Base-by-base conservation (phyloP, 1,140 invertebrate species). In the Cherax destructor region DNA sequence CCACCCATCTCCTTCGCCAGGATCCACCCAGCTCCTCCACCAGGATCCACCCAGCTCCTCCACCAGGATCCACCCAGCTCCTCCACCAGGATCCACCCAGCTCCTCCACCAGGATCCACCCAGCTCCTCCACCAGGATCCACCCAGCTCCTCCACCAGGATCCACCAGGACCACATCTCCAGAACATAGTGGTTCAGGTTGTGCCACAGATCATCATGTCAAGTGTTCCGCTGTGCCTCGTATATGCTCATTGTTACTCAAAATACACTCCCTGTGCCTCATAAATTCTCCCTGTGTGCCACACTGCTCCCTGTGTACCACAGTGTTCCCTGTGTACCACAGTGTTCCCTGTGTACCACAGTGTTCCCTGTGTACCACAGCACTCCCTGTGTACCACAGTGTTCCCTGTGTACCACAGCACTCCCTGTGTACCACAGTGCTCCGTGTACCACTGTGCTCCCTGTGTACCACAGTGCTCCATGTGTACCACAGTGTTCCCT, bases 211-310 rank as follows among this genome's bases (percentile, higher is more conserved):
- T 6, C 16, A 18, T 18, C 16, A 69, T 69, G 1, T 69, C 65
- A 13, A 69, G 16, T 69, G 65, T 69, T 69, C 65, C 65, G 16
- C 65, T 69, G 65, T 69, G 65, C 65, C 65, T 69, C 16, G 18
- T 6, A 13, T 11, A 69, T 69, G 65, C 18, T 69, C 18, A 11
- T 18, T 69, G 65, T 69, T 11, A 11, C 65, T 18, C 65, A 69
- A 59, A 69, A 69, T 69, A 69, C 21, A n/a, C 65, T 69, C 65
- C 65, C 65, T 59, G 65, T 69, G 65, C 65, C 65, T 69, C 65
- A 69, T 11, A 69, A 13, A 69, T 69, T 18, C 65, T 21, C 65
- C 65, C 65, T 69, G 65, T 69, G 65, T 21, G 13, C 5, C 65
- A 69, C 13, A 69, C 18, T 69, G 65, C 65, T 69, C 65, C 18